Evolutionary conservation across 2,888 invertebrate species (phyloP), one percentile per base, ranked within the genome.

Genomic region (Orthosia gothica): DNA sequence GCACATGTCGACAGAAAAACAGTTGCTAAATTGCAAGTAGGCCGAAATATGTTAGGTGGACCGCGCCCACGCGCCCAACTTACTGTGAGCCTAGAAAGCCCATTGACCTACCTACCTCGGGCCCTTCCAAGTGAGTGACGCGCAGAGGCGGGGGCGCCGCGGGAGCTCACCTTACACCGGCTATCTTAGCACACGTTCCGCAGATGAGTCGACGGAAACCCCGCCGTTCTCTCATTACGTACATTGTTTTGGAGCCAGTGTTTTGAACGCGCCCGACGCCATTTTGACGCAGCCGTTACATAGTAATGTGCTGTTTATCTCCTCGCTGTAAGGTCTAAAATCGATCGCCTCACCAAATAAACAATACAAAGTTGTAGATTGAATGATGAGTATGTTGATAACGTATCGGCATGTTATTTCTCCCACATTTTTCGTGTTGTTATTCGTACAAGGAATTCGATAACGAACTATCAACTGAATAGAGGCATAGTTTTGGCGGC

Each of bases 21-120:
- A 90, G 88, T 90, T 89, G 89, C 88, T 91, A 92, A 93, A 94
- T 94, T 87, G 89, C 90, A 92, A 93, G 92, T 93, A 94, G 93
- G 92, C 90, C 91, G 90, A 91, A 91, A 91, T 86, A 87, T 91
- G 91, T 90, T 89, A 88, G 91, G 91, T 85, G 88, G 88, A 85
- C 86, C 89, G 87, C 91, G 84, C 91, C 91, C 89, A 90, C 92
- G 87, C 91, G 84, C 70, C 92, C 91, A 91, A 81, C 78, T 71
- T 78, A 85, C 61, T 65, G 64, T 87, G 93, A 92, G 86, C 92
- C 90, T 86, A 87, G 89, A 87, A 88, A 89, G 89, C 91, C 91
- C 91, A 92, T 92, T 93, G 92, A 93, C 92, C 92, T 88, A 89
- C 92, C 92, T 89, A 85, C 88, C 81, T 86, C 79, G 74, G 82